Base-by-base conservation (phyloP, 2,888 invertebrate genomes). In the Branchellion lobata region DNA sequence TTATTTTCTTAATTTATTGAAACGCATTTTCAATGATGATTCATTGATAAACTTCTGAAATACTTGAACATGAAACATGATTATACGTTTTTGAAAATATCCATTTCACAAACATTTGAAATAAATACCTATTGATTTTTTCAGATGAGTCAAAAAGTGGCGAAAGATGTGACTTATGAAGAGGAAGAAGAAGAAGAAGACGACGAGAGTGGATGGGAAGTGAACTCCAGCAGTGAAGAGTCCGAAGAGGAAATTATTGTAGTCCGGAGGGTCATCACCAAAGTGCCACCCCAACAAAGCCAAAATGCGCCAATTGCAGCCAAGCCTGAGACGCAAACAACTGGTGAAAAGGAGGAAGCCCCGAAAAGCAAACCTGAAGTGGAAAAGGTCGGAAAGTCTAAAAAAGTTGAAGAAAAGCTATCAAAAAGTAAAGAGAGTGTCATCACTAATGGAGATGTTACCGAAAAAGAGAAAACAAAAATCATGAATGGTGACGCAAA, bases 181-280 rank as follows among this genome's bases (percentile, higher is more conserved):
- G 61, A 57, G 24, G 61, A 57, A n/a, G 61, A 57, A n/a, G 61
- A 57, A 18, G 61, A 57, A 5, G 61, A 57, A n/a, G 61, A 57
- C 3, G 61, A 24, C 5, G 61, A 24, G 24, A 57, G 61, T 57
- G 61, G 24, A 24, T 57, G 61, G 61, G 61, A 57, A n/a, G 61
- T 57, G 21, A 24, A 18, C 8, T 47, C 47, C 11, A 47, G 61
- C 24, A 57, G 61, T 57, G 61, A 57, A 5, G 8, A 8, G 24
- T 57, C 61, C 14, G 61, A 57, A 57, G 61, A 57, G 61, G 61
- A 57, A n/a, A n/a, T 57, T 8, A 57, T 57, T 24, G 61, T 57
- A n/a, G 61, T 57, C 61, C 5, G 24, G 24, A 57, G 61, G 61
- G 21, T 57, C 61, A 57, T 57, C 61, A 57, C 24, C 21, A 57